Percentiles rank a stretch among this genome's conserved stretches.
Evolutionary conservation across 2,113 vertebrate species (phyloP).

Genomic region (Salvelinus fontinalis): DNA sequence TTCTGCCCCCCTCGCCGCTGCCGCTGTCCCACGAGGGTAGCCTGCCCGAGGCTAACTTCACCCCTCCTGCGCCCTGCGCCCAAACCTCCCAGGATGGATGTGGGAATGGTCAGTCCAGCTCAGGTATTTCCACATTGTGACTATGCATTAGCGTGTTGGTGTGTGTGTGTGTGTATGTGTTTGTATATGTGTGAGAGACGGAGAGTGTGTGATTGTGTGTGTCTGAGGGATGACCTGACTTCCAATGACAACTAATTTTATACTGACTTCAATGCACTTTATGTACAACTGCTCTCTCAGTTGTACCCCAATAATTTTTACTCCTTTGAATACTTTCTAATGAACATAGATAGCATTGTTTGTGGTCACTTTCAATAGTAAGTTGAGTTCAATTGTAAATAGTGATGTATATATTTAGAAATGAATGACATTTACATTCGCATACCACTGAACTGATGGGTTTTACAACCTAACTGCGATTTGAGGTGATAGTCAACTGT

Average conservation of each 20-base stretch:
- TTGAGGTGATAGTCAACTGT: not conserved
- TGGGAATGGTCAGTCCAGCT: slow-evolving; percentile 72
- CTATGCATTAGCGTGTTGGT: slow-evolving; percentile 51
- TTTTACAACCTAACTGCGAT: slow-evolving; percentile 17
- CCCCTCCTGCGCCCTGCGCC: slow-evolving; percentile 76
- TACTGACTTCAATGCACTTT: slow-evolving; percentile 69
- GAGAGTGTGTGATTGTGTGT: slow-evolving; percentile 10
- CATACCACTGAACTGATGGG: slow-evolving; percentile 20
- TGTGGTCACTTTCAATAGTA: slow-evolving; percentile 18
- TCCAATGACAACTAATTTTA: slow-evolving; percentile 42
- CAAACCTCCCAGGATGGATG: slow-evolving; percentile 69
- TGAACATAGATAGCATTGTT: slow-evolving; percentile 23
- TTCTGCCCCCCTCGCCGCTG: slow-evolving; percentile 79
- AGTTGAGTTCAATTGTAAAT: slow-evolving; percentile 54
- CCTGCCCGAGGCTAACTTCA: slow-evolving; percentile 78
- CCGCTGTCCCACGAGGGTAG: slow-evolving; percentile 68
- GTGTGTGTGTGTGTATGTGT: slow-evolving; percentile 50
- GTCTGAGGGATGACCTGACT: slow-evolving; percentile 7
- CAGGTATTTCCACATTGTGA: slow-evolving; percentile 93
- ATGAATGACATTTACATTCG: slow-evolving; percentile 44
- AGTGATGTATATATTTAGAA: slow-evolving; percentile 55
- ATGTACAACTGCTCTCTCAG: slow-evolving; percentile 49
- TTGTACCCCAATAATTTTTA: slow-evolving; percentile 25
- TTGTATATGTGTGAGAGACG: slow-evolving; percentile 22
- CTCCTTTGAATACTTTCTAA: slow-evolving; percentile 25